phyloP scores from a whole-genome alignment of 2,797 vertebrate genomes.

The Acropternis orthonyx region DNA sequence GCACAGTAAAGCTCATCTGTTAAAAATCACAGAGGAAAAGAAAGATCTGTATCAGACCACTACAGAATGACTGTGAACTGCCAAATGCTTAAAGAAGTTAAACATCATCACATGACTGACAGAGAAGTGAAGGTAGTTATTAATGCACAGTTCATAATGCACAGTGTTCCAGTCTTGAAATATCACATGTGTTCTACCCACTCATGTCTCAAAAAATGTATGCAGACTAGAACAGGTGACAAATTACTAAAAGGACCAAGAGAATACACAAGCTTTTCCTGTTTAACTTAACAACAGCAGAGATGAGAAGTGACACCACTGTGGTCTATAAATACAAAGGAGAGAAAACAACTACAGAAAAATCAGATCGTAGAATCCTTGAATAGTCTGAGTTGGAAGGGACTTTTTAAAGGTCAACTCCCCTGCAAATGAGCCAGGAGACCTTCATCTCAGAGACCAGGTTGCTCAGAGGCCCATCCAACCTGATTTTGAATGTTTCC shows the following conservation, averaged over 20 bases:
- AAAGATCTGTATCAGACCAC: background rate
- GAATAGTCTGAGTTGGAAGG: background rate
- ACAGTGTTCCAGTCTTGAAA: background rate
- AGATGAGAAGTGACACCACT: background rate
- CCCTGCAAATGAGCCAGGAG: background rate
- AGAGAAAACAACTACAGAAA: background rate
- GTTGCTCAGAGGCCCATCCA: background rate
- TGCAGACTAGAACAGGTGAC: background rate
- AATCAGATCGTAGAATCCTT: background rate
- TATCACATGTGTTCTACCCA: background rate
- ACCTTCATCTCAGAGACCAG: background rate
- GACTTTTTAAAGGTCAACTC: background rate
- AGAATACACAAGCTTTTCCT: background rate
- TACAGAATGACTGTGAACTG: background rate
- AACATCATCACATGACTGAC: background rate
- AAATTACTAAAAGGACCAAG: background rate
- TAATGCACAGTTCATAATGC: background rate
- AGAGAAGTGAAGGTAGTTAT: background rate
- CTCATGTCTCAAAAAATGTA: background rate
- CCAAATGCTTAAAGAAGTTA: background rate
- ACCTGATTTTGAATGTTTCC: background rate
- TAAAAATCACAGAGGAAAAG: background rate
- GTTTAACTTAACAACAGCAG: background rate
- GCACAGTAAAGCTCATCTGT: background rate
- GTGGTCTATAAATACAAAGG: background rate